Percentiles rank a stretch among this genome's conserved stretches.
These are phyloP conservation scores for Penaeus japonicus DNA, from an alignment of 1,140 invertebrate genomes.

Conservation along the genomic window DNA sequence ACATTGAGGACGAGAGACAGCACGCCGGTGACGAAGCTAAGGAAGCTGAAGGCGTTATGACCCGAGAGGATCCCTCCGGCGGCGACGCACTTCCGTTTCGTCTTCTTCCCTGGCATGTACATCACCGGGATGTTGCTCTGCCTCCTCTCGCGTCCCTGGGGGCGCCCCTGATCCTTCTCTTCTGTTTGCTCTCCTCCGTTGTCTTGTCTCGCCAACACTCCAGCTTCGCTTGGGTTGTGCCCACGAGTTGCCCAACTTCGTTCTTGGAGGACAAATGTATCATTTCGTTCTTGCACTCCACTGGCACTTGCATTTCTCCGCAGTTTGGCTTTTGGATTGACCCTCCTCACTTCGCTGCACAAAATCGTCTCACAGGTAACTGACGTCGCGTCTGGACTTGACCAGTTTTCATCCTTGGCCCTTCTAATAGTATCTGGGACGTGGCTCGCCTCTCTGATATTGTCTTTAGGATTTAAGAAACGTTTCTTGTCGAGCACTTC, in stretches of 20 bases:
- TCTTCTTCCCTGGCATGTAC: slow-evolving; percentile 43
- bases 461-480: not conserved
- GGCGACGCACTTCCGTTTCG: slow-evolving; percentile 21
- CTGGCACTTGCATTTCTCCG: no score
- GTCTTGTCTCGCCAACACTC: not conserved
- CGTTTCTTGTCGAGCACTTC: not conserved
- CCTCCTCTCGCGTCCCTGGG: not conserved
- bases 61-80: slow-evolving; percentile 25
- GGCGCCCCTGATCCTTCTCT: not conserved
- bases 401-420: no score
- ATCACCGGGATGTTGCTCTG: not conserved
- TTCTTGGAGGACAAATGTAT: no score
- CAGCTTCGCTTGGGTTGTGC: not conserved
- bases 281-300: no score
- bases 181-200: not conserved
- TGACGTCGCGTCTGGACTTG: no score
- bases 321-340: no score
- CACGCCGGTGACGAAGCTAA: slow-evolving; percentile 39
- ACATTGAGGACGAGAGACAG: slow-evolving; percentile 34
- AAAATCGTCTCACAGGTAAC: no score
- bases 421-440: no score
- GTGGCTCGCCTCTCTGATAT: no score
- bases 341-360: no score
- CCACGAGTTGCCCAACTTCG: no score
- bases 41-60: slow-evolving; percentile 37